Conservation (phyloP, 2,113 vertebrate species). For the Thinocorus orbignyianus region DNA sequence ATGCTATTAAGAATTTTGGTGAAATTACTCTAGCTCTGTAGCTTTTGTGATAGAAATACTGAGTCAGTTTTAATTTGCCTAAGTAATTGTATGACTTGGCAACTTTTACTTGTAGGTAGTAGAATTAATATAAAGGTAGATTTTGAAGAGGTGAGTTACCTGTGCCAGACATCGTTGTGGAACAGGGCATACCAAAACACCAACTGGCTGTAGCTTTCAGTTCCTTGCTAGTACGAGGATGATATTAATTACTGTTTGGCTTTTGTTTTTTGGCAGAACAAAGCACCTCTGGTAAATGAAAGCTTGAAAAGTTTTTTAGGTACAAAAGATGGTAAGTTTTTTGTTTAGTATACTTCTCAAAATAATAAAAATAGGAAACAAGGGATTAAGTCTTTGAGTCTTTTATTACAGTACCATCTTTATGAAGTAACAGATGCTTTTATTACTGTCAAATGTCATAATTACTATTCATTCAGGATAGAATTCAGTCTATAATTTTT, state of each 20-base stretch:
- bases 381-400: neutral
- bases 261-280: slow-evolving; percentile 81
- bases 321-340: slow-evolving; percentile 87
- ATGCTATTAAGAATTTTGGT: neutral
- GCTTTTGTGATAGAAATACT: neutral
- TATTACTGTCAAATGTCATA: neutral
- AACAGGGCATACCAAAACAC: neutral
- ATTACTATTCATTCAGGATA: neutral
- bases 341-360: neutral
- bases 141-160: neutral
- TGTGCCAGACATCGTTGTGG: neutral
- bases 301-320: slow-evolving; percentile 89
- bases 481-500: neutral
- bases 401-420: neutral
- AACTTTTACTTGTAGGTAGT: neutral
- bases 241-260: neutral
- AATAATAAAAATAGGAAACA: neutral
- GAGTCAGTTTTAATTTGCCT: neutral
- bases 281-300: slow-evolving; percentile 90
- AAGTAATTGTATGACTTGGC: neutral
- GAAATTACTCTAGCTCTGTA: neutral
- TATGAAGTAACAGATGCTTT: neutral
- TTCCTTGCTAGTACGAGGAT: neutral
- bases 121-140: neutral
- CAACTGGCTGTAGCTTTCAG: neutral